Base-by-base conservation (phyloP, 2,888 invertebrate species). In the Nasonovia ribisnigri region DNA sequence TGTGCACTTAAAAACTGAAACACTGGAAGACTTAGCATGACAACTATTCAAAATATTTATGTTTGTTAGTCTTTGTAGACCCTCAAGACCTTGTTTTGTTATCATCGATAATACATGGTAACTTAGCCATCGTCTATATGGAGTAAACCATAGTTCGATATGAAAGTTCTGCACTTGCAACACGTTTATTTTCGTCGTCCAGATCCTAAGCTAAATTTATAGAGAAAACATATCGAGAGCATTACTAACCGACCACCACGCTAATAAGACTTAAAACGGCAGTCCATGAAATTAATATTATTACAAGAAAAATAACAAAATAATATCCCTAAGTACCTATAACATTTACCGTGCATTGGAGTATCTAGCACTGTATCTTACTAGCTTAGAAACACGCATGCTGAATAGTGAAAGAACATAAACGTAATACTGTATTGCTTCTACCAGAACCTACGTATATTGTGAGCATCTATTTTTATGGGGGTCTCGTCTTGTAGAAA, bases 401-500 rank as follows among this genome's bases (percentile, higher is more conserved):
- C 16, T 48, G 16, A 36, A 60, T 67, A 67, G 10, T 48, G 20
- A 77, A 60, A 43, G 60, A n/a, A 10, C 42, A 91, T 54, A 60
- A 88, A 92, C 29, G 42, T 88, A 67, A 92, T 60, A 48, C 20
- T 3, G 42, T 48, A 67, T 77, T 42, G 51, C 42, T 92, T 67
- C 36, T 42, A 13, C 26, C 13, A 48, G 16, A 26, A 42, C 84
- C 20, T 36, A 24, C n/a, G 86, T 43, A 57, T 48, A 36, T 36
- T 24, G 77, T 36, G 77, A 77, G 20, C 77, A 77, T 77, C 16
- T 92, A 42, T 29, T 67, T 88, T 67, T 88, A 67, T 67, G 20
- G 20, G 42, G 29, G 67, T 92, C 46, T 88, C 29, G 51, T 88
- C 29, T 77, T 88, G 48, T 88, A 67, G 92, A 92, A 92, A 67